Evolutionary conservation across 2,888 invertebrate genomes (phyloP), one percentile per base, ranked within the genome.

Genomic region (Sinopyrophorus schimmeli): DNA sequence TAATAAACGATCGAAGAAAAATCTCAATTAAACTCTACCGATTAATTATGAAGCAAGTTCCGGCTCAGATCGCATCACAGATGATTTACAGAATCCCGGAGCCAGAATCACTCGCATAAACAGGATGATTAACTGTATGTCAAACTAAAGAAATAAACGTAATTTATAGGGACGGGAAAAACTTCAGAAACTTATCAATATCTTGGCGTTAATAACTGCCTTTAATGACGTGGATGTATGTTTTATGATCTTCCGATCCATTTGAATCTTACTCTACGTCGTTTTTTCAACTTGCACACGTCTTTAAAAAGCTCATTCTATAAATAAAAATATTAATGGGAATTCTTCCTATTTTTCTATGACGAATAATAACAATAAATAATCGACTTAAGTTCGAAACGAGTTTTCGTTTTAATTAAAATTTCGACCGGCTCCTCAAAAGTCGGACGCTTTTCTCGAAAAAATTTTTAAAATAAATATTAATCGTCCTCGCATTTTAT

Each of bases 101-200:
- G 66, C 62, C 61, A 64, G 66, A 70, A 67, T 70, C 69, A 69
- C 63, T 70, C 68, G 72, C 71, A 70, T 71, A 72, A 72, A 72
- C 71, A 69, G 68, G 62, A 71, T 72, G 72, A 71, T 71, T 71
- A 72, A 71, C 70, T 63, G 70, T 67, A 64, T 69, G 70, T 71
- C 72, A 71, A 71, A 72, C 71, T 70, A 71, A 70, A 71, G 70
- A 69, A 71, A 72, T 71, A 72, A 71, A 70, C 66, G 70, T 71
- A 68, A 72, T 72, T 72, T 72, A 72, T 72, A 57, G 70, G 68
- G 68, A 69, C 66, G 66, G 65, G 57, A 71, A 70, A 68, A 69
- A 69, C 67, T 70, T 68, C 68, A 68, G 67, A 70, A 70, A 72
- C 70, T 72, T 72, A 72, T 72, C 72, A 72, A 72, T 72, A 72